These are phyloP conservation scores for Callorhinus ursinus DNA, from an alignment of 2,113 vertebrate genomes.

Conservation along the genomic window DNA sequence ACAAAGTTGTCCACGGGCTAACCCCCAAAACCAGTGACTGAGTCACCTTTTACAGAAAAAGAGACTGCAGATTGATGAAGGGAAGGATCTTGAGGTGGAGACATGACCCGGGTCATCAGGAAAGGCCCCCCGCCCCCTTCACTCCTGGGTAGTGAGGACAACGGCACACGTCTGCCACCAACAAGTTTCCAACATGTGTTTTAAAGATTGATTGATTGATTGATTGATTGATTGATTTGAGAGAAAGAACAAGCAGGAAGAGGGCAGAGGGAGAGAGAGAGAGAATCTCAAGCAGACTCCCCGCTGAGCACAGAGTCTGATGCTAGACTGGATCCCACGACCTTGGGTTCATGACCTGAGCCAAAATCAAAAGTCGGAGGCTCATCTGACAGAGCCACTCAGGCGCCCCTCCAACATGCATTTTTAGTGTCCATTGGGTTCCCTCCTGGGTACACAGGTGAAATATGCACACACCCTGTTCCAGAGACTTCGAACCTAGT, in stretches of 20 bases:
- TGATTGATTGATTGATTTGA: too few species aligned
- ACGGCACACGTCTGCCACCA: too few species aligned
- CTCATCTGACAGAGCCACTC: too few species aligned
- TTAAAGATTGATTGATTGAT: background rate
- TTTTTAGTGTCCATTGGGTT: background rate
- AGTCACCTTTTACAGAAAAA: rapidly evolving
- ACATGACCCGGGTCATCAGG: background rate
- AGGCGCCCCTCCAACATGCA: too few species aligned
- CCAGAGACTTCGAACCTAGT: background rate
- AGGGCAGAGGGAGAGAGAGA: background rate
- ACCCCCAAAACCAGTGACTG: background rate
- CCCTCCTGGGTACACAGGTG: background rate
- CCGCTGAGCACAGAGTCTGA: too few species aligned
- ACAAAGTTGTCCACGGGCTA: background rate
- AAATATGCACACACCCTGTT: background rate
- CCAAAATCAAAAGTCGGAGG: too few species aligned
- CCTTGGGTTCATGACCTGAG: too few species aligned
- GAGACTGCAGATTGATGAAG: background rate
- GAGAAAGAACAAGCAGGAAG: background rate
- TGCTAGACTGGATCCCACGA: too few species aligned
- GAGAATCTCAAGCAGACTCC: too few species aligned
- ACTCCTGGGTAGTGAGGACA: background rate
- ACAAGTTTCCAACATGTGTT: background rate
- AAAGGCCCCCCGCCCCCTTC: background rate
- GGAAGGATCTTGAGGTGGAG: background rate